Base-by-base conservation (phyloP, 30 jellyfish, hydroid and myxozoan genomes). In the Aurelia coerulea region DNA sequence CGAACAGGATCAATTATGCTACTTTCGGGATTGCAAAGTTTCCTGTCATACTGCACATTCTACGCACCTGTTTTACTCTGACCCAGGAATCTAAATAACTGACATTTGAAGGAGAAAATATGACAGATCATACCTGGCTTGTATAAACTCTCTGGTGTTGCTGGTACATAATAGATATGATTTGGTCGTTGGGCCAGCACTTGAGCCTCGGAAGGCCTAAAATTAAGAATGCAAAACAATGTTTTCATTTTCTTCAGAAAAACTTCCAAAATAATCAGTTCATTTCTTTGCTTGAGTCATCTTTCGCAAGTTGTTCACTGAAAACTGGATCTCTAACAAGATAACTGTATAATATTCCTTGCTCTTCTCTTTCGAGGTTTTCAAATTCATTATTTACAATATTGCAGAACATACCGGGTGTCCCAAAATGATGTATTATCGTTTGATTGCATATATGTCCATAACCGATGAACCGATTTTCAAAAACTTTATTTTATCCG, bases 141-240 rank as follows among this genome's bases (percentile, higher is more conserved):
- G 53, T 76, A 60, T 2, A 87, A 73, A 2, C 35, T 33, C 68
- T 87, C 96, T 14, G 90, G 90, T 37, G 63, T 77, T 10, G 96
- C 39, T 10, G 96, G 96, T 16, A 72, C 77, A 9, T 76, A 77
- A 7, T 56, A 53, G 1, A 87, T 66, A n/a, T 87, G 96, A 51
- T 29, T 62, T 2, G 96, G 96, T n/a, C 78, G 42, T 19, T 62
- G 53, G 10, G 86, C 59, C 11, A 76, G 37, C 51, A 87, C 19
- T 31, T 67, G 90, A 17, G 50, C 59, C 59, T 87, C 96, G n/a
- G 73, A 2, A 12, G 96, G 96, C 96, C 31, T 59, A 59, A 1
- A 11, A 59, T 58, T 0, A 15, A 58, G 29, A 58, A 58, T 58
- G 4, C 68, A 58, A 15, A 58, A 0, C 29, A 58, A 58, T 8